Conservation (phyloP, 2,113 vertebrate species). For the Ranitomeya variabilis region DNA sequence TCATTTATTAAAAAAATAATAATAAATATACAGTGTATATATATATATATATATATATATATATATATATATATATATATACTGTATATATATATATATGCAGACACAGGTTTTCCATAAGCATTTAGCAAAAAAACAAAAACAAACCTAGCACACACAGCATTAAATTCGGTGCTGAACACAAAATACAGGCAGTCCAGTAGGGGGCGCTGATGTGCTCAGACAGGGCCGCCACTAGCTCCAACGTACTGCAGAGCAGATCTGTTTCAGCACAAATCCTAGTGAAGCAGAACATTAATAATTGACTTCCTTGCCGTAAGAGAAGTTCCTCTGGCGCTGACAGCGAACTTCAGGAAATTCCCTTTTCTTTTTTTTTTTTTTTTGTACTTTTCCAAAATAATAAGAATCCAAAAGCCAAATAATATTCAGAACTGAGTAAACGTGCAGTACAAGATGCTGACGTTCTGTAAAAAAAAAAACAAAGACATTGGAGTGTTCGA, state of each 20-base stretch:
- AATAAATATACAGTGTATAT: no score
- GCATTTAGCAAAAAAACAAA: neutral
- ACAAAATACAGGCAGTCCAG: neutral
- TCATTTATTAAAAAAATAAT: no score
- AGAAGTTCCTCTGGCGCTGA: conserved; percentile 9
- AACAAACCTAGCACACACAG: neutral
- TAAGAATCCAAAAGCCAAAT: conserved; percentile 6
- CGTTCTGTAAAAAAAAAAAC: neutral
- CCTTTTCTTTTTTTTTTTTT: neutral
- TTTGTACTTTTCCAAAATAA: conserved; percentile 1
- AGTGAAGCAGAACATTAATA: conserved; percentile 18
- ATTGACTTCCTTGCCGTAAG: conserved; percentile 10
- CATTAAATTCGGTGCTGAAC: neutral
- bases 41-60: no score
- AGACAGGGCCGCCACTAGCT: no score
- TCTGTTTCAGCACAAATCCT: conserved; percentile 23
- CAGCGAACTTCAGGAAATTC: conserved; percentile 27
- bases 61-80: no score
- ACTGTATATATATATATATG: no score
- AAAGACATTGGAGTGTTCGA: neutral
- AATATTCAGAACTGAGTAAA: conserved; percentile 1
- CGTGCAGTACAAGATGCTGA: neutral
- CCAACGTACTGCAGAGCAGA: neutral
- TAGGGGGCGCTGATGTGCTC: neutral
- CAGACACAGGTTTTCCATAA: neutral